A percentile compares a stretch with the other conserved stretches of the same genome.
Conservation (phyloP, 1,140 invertebrate species). For the Harpegnathos saltator region DNA sequence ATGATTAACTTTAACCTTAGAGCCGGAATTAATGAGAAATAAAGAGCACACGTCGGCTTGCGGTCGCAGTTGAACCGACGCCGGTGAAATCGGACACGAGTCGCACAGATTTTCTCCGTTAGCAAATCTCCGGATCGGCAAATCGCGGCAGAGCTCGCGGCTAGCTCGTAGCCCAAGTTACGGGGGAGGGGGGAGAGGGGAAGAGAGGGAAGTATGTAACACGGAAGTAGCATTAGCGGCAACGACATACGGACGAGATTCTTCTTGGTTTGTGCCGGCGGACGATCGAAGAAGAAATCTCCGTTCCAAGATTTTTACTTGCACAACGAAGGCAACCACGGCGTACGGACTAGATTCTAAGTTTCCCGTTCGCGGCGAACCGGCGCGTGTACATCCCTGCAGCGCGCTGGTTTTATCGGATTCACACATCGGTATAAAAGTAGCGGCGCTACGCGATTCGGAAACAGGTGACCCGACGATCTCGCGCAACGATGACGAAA, state of each 20-base stretch:
- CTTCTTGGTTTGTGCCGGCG: background rate
- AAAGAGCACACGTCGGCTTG: background rate
- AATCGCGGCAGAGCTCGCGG: background rate
- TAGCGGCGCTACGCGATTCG: background rate
- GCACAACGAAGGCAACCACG: background rate
- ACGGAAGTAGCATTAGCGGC: background rate
- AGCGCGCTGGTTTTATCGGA: constrained; percentile 57
- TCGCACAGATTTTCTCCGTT: background rate
- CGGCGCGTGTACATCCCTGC: constrained; percentile 11
- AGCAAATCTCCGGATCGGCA: background rate
- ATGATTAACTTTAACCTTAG: constrained; percentile 10
- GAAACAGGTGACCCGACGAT: constrained; percentile 46
- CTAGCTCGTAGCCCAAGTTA: background rate
- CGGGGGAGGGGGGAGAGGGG: too few relatives aligned
- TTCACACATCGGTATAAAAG: constrained; percentile 65
- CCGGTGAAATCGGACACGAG: constrained; percentile 20
- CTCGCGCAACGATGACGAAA: constrained; percentile 65
- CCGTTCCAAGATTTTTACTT: background rate
- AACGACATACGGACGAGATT: background rate
- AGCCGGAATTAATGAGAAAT: background rate
- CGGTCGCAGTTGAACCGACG: constrained; percentile 5
- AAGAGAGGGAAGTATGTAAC: background rate
- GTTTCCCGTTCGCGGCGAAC: background rate
- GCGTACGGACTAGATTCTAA: background rate
- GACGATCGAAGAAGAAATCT: background rate